Evolutionary conservation across 2,113 vertebrate genomes (phyloP), one percentile per base, ranked within the genome.

Genomic region (Apistogramma diplotaenia): DNA sequence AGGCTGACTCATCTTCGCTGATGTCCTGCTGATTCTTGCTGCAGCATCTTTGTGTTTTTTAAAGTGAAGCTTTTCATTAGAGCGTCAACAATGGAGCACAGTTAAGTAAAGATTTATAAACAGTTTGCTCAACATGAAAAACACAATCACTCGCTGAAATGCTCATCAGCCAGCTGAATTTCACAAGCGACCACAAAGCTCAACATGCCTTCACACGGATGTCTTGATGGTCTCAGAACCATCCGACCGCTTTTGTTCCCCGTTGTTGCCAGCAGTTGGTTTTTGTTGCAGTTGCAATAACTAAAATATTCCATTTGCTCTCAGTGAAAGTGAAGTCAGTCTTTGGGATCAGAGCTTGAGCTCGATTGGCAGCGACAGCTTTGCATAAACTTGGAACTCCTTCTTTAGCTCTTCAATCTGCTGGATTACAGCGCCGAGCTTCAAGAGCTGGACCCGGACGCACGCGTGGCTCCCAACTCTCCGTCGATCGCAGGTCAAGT

Each of bases 271-370:
- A 8, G 35, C 40, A n/a, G 25, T 15, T 5, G 46, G 1, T 67
- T 67, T 49, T 49, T 9, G 51, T 35, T 37, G 23, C 53, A 13
- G 60, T 11, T 27, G 40, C 25, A 23, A 51, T 8, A 51, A 21
- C 25, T 43, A 31, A 53, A 74, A 75, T 74, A 60, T 81, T 81
- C 62, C 6, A 35, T 72, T 40, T 81, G 53, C n/a, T 81, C 58
- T 72, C 19, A 55, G 7, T 33, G 23, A 61, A 57, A 11, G 18
- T 25, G 37, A 19, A 83, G 31, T 59, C 13, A 3, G n/a, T 49
- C 57, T 4, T 62, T 55, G 21, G 12, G 13, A 75, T 60, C 56
- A 27, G 53, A 2, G 53, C 57, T n/a, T 25, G 23, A 83, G 18
- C n/a, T 25, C 12, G 2, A 55, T 62, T 51, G 37, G n/a, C 19